Evolutionary conservation across 30 jellyfish, hydroid and myxozoan genomes (phyloP).

Genomic region (Turritopsis dohrnii): DNA sequence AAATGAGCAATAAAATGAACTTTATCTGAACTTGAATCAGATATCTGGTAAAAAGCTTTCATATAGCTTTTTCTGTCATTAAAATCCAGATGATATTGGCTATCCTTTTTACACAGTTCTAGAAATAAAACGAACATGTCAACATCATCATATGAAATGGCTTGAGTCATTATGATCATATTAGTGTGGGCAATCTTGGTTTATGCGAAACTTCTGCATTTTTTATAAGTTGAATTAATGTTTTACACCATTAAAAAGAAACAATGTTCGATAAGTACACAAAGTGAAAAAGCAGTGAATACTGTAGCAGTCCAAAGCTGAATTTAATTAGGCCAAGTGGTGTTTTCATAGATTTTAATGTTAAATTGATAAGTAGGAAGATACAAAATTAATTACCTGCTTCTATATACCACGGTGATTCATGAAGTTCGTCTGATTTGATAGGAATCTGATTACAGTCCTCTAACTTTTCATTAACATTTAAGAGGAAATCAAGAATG

Average conservation of each 20-base stretch:
- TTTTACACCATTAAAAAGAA: no score
- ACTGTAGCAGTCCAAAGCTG: no score
- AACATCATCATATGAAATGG: background rate
- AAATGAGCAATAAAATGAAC: background rate
- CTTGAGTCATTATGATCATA: background rate
- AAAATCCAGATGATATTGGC: background rate
- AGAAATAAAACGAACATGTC: no score
- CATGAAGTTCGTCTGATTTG: background rate
- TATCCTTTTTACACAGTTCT: background rate
- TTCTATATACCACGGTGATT: background rate
- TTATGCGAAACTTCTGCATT: no score
- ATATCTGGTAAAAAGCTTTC: background rate
- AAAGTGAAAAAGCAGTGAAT: no score
- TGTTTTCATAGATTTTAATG: background rate
- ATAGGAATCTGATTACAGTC: background rate
- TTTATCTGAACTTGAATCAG: background rate
- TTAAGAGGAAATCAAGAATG: background rate
- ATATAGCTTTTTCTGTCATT: background rate
- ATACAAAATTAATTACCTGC: no score
- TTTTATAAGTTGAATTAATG: no score
- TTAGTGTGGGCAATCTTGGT: no score
- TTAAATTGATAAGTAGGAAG: no score
- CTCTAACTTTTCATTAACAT: background rate
- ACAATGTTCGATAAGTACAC: no score
- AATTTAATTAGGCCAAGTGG: no score